phyloP scores from a whole-genome alignment of 1,140 invertebrate species.

The Ips typographus region DNA sequence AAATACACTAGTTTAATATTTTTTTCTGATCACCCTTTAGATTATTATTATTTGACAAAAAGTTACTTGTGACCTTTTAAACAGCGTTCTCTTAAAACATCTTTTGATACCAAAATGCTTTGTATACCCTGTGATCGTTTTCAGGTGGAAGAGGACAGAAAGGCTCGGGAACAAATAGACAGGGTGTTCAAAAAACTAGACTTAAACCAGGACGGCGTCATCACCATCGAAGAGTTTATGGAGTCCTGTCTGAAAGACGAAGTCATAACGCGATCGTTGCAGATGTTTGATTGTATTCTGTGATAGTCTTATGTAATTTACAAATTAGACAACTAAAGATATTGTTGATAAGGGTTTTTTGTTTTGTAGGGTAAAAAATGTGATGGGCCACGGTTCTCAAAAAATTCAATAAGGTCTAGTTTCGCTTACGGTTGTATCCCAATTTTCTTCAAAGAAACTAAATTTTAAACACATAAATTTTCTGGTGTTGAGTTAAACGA shows the following conservation, averaged over 20 bases:
- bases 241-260: slow-evolving; percentile 92
- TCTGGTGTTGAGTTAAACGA: no score
- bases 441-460: no score
- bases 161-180: slow-evolving; percentile 75
- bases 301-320: slow-evolving; percentile 54
- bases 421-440: no score
- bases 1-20: no score
- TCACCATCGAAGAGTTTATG: slow-evolving; percentile 95
- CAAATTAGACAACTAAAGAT: no score
- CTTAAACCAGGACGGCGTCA: slow-evolving; percentile 90
- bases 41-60: no score
- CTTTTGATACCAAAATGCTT: background rate
- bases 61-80: background rate
- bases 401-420: no score
- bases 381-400: no score
- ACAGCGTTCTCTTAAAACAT: background rate
- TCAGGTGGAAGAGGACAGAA: slow-evolving; percentile 73
- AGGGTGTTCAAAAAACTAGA: slow-evolving; percentile 88
- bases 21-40: no score
- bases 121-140: background rate
- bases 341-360: no score
- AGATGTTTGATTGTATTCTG: slow-evolving; percentile 79
- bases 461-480: no score
- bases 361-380: no score
- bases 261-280: slow-evolving; percentile 76